Evolutionary conservation across 1,140 invertebrate species (phyloP).

Genomic region (Drosophila seguyi): DNA sequence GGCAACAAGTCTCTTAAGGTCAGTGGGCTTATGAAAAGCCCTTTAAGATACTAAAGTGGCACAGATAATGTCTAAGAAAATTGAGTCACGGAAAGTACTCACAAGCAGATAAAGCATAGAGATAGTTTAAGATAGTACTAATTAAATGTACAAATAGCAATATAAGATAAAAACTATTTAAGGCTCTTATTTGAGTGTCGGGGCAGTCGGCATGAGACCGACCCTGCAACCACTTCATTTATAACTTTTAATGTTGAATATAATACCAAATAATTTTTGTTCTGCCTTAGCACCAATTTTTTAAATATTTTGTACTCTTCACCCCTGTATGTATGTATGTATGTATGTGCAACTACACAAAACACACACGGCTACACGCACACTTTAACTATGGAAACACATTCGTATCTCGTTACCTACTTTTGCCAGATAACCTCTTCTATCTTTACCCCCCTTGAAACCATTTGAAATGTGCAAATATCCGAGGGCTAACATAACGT

Average conservation of each 20-base stretch:
- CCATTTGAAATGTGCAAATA: conserved; percentile 13
- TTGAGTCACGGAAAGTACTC: background rate
- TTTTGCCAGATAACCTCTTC: conserved; percentile 46
- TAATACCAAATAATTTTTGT: conserved; percentile 12
- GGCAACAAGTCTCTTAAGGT: background rate
- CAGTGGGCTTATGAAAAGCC: background rate
- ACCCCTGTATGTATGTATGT: conserved; percentile 11
- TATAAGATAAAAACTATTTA: background rate
- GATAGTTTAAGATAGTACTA: background rate
- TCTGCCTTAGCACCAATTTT: conserved; percentile 19
- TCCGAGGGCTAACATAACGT: conserved; percentile 21
- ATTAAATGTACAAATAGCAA: background rate
- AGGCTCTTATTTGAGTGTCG: conserved; percentile 8
- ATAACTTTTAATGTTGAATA: conserved; percentile 18
- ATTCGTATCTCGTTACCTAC: conserved; percentile 38
- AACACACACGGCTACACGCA: conserved; percentile 36
- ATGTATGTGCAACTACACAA: conserved; percentile 32
- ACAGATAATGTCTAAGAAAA: background rate
- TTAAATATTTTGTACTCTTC: conserved; percentile 12
- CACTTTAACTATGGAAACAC: conserved; percentile 29
- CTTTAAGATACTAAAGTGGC: background rate
- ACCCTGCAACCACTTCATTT: conserved; percentile 28
- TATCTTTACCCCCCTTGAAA: conserved; percentile 12
- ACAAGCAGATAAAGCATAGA: background rate
- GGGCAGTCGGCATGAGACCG: conserved; percentile 1